phyloP scores from a whole-genome alignment of 37 sponge, comb jelly and placozoan species.

The Mnemiopsis leidyi region DNA sequence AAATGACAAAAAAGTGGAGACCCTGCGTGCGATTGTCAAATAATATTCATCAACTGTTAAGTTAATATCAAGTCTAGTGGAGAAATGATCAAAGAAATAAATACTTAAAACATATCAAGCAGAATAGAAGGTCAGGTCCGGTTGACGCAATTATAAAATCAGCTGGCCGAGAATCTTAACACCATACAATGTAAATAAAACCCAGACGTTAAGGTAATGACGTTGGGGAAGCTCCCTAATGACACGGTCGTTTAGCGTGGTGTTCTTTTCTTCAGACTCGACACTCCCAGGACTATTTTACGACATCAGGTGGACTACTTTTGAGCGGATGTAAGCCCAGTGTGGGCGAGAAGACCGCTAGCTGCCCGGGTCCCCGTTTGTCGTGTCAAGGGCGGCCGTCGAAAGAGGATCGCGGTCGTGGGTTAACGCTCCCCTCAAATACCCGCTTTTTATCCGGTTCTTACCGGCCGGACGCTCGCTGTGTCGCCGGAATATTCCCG shows the following conservation, averaged over 20 bases:
- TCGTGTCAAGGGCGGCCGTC: background rate
- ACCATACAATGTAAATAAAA: background rate
- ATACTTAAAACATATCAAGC: background rate
- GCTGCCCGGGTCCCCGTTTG: slow-evolving; percentile 45
- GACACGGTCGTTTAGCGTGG: background rate
- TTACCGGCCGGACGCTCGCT: slow-evolving; percentile 34
- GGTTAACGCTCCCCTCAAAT: background rate
- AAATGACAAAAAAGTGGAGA: background rate
- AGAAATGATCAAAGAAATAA: background rate
- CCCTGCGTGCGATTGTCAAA: background rate
- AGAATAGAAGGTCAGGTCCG: background rate
- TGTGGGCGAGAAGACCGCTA: slow-evolving; percentile 6
- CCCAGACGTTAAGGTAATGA: background rate
- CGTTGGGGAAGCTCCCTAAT: background rate
- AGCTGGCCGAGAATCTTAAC: background rate
- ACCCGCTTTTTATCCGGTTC: background rate
- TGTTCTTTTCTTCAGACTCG: background rate
- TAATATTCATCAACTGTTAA: background rate
- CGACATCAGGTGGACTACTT: too few relatives aligned
- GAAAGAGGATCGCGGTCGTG: background rate
- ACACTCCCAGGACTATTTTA: too few relatives aligned
- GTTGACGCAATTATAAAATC: background rate
- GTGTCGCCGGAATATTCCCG: slow-evolving; percentile 48
- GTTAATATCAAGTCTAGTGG: background rate
- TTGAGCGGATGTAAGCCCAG: too few relatives aligned